phyloP scores from a whole-genome alignment of 2,113 vertebrate genomes.

The Nansenia antarctica region DNA sequence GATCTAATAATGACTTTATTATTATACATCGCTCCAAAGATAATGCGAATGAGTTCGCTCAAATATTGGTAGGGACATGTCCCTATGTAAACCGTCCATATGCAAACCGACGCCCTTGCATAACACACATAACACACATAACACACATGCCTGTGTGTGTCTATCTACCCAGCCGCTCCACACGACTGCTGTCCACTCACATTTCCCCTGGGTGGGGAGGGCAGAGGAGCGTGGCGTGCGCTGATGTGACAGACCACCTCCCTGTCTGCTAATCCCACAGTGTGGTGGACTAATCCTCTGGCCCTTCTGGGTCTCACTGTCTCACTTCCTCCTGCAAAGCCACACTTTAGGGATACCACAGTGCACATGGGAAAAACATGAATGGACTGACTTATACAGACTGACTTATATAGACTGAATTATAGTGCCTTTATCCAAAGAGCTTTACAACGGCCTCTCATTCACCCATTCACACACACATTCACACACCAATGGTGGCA shows the following conservation, averaged over 20 bases:
- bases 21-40: background rate
- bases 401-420: background rate
- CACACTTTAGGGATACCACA: background rate
- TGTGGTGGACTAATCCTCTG: constrained; percentile 44
- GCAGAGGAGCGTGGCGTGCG: constrained; percentile 8
- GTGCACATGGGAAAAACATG: too few species aligned
- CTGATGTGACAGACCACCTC: constrained; percentile 25
- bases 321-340: constrained; percentile 32
- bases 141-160: background rate
- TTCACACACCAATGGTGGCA: background rate
- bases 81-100: background rate
- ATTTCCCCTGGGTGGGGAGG: background rate
- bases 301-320: constrained; percentile 28
- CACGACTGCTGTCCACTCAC: background rate
- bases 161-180: background rate
- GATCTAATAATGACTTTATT: background rate
- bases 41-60: too few species aligned
- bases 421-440: too few species aligned
- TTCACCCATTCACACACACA: background rate
- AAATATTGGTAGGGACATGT: too few species aligned
- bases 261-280: constrained; percentile 41
- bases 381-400: background rate
- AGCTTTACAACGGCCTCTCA: too few species aligned
- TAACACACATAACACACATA: too few species aligned
- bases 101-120: too few species aligned